Percentiles rank a stretch among this genome's conserved stretches.
Evolutionary conservation across 2,797 vertebrate genomes (phyloP).

Genomic region (Tiaroga cobitis): DNA sequence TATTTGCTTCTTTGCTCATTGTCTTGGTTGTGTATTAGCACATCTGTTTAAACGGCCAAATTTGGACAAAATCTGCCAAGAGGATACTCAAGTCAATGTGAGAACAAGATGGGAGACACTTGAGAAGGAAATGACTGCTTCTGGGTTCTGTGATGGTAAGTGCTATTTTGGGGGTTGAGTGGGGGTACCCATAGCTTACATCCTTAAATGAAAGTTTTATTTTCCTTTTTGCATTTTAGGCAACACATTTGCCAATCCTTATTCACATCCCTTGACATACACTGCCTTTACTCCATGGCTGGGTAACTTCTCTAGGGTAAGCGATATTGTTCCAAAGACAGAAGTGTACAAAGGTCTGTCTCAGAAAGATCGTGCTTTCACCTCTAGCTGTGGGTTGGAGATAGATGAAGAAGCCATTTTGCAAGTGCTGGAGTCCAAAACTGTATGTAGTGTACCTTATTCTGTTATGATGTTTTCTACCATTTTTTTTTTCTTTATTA

Average conservation of each 20-base stretch:
- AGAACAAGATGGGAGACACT: constrained; percentile 1
- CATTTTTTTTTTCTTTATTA: neutral
- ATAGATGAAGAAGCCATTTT: constrained; percentile 9
- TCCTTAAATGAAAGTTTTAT: too few relatives aligned
- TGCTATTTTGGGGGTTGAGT: neutral
- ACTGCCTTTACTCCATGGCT: too few relatives aligned
- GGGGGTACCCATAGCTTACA: neutral
- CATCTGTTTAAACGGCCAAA: constrained; percentile 6
- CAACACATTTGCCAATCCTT: too few relatives aligned
- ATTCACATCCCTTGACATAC: too few relatives aligned
- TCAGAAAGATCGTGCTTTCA: neutral
- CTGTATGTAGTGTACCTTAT: neutral
- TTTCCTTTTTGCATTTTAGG: too few relatives aligned
- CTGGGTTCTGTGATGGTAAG: constrained; percentile 27
- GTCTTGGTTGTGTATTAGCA: constrained; percentile 1
- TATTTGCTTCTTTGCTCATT: neutral
- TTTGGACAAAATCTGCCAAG: neutral
- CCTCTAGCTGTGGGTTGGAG: neutral
- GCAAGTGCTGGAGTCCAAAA: neutral
- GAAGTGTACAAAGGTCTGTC: too few relatives aligned
- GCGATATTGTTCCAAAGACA: too few relatives aligned
- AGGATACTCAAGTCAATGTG: constrained; percentile 13
- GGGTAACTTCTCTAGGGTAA: too few relatives aligned
- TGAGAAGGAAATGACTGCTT: constrained; percentile 9
- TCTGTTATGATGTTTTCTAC: too few relatives aligned